Evolutionary conservation across 2,113 vertebrate species (phyloP).

Genomic region (Grammomys dolichurus): DNA sequence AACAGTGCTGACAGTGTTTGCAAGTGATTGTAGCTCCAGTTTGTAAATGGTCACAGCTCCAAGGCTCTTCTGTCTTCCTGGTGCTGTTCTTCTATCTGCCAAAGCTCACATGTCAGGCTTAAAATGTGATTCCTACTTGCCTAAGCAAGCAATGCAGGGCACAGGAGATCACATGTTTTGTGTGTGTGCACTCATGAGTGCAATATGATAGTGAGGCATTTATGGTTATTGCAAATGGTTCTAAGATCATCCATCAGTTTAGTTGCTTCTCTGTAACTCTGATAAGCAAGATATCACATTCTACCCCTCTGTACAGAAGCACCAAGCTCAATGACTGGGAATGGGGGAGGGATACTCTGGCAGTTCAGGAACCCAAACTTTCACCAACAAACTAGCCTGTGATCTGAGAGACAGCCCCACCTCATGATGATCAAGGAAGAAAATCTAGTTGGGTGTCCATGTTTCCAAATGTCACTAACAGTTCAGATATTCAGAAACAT

Average conservation of each 20-base stretch:
- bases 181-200: too few relatives aligned
- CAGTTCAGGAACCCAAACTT: background rate
- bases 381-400: background rate
- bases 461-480: conserved; percentile 37
- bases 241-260: background rate
- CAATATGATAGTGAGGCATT: background rate
- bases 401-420: background rate
- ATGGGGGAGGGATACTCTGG: background rate
- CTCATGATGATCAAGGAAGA: conserved; percentile 7
- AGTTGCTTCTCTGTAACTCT: background rate
- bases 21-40: background rate
- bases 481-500: conserved; percentile 58
- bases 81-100: background rate
- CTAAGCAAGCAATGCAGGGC: background rate
- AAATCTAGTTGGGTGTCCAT: background rate
- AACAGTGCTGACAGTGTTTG: background rate
- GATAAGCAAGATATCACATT: background rate
- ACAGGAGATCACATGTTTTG: background rate
- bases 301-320: background rate
- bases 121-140: background rate
- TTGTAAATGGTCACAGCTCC: background rate
- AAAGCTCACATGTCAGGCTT: background rate
- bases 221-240: background rate
- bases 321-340: background rate
- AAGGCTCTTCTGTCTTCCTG: background rate